Conservation (phyloP, 2,113 vertebrate species). For the Hemibagrus wyckioides region DNA sequence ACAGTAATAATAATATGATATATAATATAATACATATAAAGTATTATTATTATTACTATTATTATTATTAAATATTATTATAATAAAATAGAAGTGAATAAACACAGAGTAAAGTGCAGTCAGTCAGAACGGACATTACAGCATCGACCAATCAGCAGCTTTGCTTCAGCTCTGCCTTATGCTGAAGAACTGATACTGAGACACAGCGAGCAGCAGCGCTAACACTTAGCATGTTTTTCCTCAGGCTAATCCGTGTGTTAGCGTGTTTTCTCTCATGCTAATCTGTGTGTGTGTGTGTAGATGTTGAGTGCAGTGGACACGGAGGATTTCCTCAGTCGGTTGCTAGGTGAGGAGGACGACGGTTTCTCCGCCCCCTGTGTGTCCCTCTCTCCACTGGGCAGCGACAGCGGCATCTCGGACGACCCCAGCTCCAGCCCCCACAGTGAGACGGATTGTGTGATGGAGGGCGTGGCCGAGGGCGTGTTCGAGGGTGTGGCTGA, state of each 20-base stretch:
- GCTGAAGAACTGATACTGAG: too few relatives aligned
- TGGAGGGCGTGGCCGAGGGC: slow-evolving; percentile 4
- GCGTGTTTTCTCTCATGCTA: not conserved
- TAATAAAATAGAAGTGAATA: too few relatives aligned
- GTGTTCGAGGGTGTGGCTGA: slow-evolving; percentile 42
- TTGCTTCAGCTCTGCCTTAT: not conserved
- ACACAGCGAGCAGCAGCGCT: too few relatives aligned
- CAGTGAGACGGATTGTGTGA: slow-evolving; percentile 62
- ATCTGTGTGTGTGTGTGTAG: slow-evolving; percentile 59
- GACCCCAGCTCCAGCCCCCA: slow-evolving; percentile 65
- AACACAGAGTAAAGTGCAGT: not conserved
- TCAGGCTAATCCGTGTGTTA: not conserved
- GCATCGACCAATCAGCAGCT: not conserved
- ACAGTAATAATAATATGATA: too few relatives aligned
- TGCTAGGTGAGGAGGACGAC: slow-evolving; percentile 69
- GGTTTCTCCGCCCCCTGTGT: slow-evolving; percentile 40
- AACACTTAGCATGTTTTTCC: not conserved
- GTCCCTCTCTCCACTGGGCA: slow-evolving; percentile 66
- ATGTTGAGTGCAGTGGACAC: slow-evolving; percentile 75
- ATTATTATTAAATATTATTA: too few relatives aligned
- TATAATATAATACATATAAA: too few relatives aligned
- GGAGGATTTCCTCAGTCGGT: slow-evolving; percentile 79
- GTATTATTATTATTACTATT: too few relatives aligned
- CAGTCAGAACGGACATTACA: not conserved
- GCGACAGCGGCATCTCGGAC: slow-evolving; percentile 74